Conservation (phyloP, 2,888 invertebrate genomes). For the Vannuccia rotundouncinata region DNA sequence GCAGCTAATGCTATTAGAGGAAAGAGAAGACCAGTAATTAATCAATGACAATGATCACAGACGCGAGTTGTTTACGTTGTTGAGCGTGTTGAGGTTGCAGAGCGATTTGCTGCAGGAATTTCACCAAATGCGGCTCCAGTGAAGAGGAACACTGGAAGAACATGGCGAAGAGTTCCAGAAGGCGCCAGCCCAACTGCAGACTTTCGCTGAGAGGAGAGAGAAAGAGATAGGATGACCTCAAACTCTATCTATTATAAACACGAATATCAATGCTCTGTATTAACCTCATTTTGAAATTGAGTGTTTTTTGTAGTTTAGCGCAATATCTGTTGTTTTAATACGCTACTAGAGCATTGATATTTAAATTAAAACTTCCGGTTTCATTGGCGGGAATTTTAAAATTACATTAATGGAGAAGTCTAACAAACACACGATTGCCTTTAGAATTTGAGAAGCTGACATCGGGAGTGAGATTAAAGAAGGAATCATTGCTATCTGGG, state of each 20-base stretch:
- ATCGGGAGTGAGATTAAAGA: not conserved
- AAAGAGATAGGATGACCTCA: not conserved
- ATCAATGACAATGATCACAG: not conserved
- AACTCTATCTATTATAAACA: no score
- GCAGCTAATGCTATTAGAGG: not conserved
- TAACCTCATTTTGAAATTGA: no score
- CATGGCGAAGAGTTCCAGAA: not conserved
- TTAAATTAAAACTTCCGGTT: slow-evolving; percentile 19
- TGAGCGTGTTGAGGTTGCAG: not conserved
- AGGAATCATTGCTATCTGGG: slow-evolving; percentile 13
- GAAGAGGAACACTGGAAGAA: not conserved
- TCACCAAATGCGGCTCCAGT: not conserved
- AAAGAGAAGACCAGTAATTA: not conserved
- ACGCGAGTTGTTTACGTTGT: not conserved
- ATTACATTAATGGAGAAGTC: not conserved
- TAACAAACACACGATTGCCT: not conserved
- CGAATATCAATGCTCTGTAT: no score
- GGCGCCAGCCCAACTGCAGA: not conserved
- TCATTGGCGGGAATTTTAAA: slow-evolving; percentile 15
- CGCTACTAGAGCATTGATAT: slow-evolving; percentile 5
- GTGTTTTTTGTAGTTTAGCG: no score
- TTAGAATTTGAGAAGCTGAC: not conserved
- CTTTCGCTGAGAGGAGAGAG: not conserved
- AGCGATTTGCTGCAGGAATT: not conserved
- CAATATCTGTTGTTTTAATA: no score